Evolutionary conservation across 2,797 vertebrate genomes (phyloP).

Genomic region (Pangasius larnaudii): DNA sequence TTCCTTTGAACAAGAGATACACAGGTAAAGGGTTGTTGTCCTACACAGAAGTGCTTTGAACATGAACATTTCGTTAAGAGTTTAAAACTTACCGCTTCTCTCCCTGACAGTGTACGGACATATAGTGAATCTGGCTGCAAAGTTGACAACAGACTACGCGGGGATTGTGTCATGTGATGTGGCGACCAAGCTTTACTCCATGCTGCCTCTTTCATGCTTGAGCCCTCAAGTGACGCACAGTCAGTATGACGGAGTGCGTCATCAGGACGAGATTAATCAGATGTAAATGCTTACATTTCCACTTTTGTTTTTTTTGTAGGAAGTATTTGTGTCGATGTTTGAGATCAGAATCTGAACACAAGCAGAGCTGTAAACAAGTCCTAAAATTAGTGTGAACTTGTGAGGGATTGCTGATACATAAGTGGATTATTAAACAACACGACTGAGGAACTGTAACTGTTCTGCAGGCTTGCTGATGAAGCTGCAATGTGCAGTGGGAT

Average conservation of each 20-base stretch:
- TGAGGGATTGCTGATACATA: not conserved
- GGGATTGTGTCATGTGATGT: slow-evolving; percentile 71
- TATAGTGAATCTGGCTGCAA: slow-evolving; percentile 71
- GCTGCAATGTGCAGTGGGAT: slow-evolving; percentile 54
- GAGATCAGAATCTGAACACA: not conserved
- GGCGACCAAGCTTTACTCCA: slow-evolving; percentile 62
- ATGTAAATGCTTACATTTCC: slow-evolving; percentile 56
- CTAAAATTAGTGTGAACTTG: too few relatives aligned
- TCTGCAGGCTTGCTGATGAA: slow-evolving; percentile 64
- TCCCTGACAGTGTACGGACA: slow-evolving; percentile 66
- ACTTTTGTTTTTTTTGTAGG: not conserved
- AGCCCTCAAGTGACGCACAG: slow-evolving; percentile 64
- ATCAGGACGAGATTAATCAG: slow-evolving; percentile 39
- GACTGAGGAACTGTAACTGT: not conserved
- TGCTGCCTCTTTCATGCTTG: slow-evolving; percentile 52
- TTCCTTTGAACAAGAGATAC: slow-evolving; percentile 68
- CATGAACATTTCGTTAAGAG: not conserved
- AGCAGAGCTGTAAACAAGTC: too few relatives aligned
- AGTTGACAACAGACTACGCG: slow-evolving; percentile 70
- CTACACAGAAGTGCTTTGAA: not conserved
- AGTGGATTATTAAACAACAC: not conserved
- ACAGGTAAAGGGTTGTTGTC: slow-evolving; percentile 62
- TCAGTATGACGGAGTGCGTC: slow-evolving; percentile 61
- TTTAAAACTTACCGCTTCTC: not conserved
- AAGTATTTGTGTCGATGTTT: too few relatives aligned